Conservation (phyloP, 2,113 vertebrate genomes). For the Pipra filicauda region DNA sequence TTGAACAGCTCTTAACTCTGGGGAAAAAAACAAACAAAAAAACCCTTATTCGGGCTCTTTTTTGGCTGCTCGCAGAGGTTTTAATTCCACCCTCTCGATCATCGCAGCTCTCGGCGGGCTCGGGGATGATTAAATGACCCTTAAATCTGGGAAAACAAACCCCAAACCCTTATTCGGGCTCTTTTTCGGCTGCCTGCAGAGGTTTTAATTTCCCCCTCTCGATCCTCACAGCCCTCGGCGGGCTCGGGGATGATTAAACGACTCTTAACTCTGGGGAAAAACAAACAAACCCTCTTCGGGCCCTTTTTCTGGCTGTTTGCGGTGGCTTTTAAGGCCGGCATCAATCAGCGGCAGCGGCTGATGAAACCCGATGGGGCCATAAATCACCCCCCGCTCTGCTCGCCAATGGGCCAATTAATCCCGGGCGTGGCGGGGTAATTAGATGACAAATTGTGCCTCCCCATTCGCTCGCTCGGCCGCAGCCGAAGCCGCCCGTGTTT, state of each 20-base stretch:
- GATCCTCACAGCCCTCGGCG: too few species aligned
- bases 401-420: constrained; percentile 35
- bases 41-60: too few species aligned
- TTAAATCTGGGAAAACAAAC: not conserved
- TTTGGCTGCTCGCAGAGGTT: not conserved
- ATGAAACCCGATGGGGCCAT: constrained; percentile 7
- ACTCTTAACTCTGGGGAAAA: too few species aligned
- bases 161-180: not conserved
- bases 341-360: not conserved
- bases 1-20: too few species aligned
- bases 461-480: constrained; percentile 44
- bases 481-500: not conserved
- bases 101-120: not conserved
- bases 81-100: not conserved
- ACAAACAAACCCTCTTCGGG: too few species aligned
- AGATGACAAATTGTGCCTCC: constrained; percentile 57
- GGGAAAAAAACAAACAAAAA: too few species aligned
- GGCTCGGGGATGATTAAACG: too few species aligned
- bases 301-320: not conserved
- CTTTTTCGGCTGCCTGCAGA: not conserved
- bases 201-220: too few species aligned
- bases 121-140: not conserved
- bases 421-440: constrained; percentile 41
- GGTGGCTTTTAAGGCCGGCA: not conserved
- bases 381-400: constrained; percentile 8